Evolutionary conservation across 2,113 vertebrate genomes (phyloP), one percentile per base, ranked within the genome.

Genomic region (Colossoma macropomum): DNA sequence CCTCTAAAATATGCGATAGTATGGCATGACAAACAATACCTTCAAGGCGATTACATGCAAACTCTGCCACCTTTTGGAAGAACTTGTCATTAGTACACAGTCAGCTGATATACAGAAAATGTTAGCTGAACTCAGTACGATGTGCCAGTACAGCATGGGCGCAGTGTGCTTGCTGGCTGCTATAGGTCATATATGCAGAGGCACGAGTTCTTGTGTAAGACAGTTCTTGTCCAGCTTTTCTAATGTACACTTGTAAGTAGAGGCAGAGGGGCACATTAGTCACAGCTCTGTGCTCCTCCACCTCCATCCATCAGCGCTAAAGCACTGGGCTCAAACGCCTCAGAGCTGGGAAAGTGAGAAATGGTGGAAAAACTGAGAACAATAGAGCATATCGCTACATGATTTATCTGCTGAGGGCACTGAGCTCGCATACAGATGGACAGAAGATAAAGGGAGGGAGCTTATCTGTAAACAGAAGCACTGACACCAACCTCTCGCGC

Each of bases 381-480:
- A 79, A 50, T 71, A 65, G 65, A 71, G 71, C 78, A 76, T 30
- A 88, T 84, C 32, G 38, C 65, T 15, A 68, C 85, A 85, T 84
- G 80, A 89, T 89, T 82, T 81, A 88, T 86, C 48, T 63, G 21
- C 30, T 69, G 75, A 70, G 56, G 79, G 74, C 34, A 59, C 48
- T 77, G 86, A 78, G 81, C 85, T 80, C 86, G 88, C 84, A 87
- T 85, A 84, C 86, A 76, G 86, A 87, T 81, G 83, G 62, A 73
- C 34, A 38, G 82, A 48, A 75, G 74, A 81, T 82, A 85, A 83
- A 80, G 30, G 75, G 70, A 62, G 85, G 70, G 81, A 34, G 82
- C 34, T 62, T 75, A 87, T 89, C 90, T 89, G 81, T 85, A 86
- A 75, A 85, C 30, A 56, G 84, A 71, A 45, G 79, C 79, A 68